Percentiles rank a stretch among this genome's conserved stretches.
phyloP scores from a whole-genome alignment of 2,888 invertebrate genomes.

The Euclidia mi region DNA sequence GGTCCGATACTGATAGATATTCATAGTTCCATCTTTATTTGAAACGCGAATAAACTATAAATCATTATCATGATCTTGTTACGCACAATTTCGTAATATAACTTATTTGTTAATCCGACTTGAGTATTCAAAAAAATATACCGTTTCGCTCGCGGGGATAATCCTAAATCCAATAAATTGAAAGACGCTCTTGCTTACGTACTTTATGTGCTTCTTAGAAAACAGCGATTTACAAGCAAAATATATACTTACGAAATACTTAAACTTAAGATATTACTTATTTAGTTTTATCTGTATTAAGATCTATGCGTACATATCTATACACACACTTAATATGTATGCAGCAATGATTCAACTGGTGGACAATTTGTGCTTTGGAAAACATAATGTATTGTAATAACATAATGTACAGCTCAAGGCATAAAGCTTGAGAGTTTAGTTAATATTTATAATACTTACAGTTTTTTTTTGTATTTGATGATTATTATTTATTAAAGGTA shows the following conservation, averaged over 20 bases:
- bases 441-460: too few relatives aligned
- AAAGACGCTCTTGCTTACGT: slow-evolving; percentile 41
- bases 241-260: background rate
- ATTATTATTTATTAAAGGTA: too few relatives aligned
- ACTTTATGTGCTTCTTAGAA: slow-evolving; percentile 33
- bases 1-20: background rate
- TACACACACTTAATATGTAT: too few relatives aligned
- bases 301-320: too few relatives aligned
- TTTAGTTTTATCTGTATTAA: too few relatives aligned
- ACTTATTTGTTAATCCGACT: slow-evolving; percentile 47
- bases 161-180: slow-evolving; percentile 52
- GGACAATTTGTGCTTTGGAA: too few relatives aligned
- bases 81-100: slow-evolving; percentile 22
- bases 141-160: slow-evolving; percentile 39
- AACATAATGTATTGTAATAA: too few relatives aligned
- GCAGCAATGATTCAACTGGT: too few relatives aligned
- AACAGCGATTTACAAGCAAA: slow-evolving; percentile 9
- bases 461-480: too few relatives aligned
- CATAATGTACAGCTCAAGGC: too few relatives aligned
- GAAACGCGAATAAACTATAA: slow-evolving; percentile 3
- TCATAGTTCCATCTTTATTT: slow-evolving; percentile 1
- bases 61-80: slow-evolving; percentile 6
- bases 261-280: background rate
- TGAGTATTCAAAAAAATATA: slow-evolving; percentile 34
- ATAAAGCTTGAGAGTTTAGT: too few relatives aligned